These are phyloP conservation scores for Lochmaea crataegi DNA, from an alignment of 2,888 invertebrate species.

Conservation along the genomic window DNA sequence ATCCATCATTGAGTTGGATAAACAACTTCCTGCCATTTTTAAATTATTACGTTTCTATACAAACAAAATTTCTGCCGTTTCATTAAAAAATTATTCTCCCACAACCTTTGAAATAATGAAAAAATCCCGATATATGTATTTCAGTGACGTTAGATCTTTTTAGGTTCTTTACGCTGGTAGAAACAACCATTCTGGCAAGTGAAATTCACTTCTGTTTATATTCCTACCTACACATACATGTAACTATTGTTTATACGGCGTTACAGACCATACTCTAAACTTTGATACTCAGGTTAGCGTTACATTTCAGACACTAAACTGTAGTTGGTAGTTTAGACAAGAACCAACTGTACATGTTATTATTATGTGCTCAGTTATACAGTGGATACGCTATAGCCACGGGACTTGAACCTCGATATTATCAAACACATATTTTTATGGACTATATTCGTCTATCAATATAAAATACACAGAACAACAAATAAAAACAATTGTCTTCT, in stretches of 20 bases:
- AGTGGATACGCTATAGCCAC: too few species aligned
- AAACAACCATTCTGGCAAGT: background rate
- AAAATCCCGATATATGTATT: background rate
- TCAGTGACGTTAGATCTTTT: constrained; percentile 4
- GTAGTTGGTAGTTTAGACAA: background rate
- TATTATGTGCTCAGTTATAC: too few species aligned
- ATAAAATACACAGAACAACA: too few species aligned
- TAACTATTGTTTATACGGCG: background rate
- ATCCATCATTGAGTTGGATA: too few species aligned
- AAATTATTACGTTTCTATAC: too few species aligned
- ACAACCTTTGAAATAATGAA: background rate
- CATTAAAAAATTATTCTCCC: background rate
- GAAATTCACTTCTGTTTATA: constrained; percentile 7
- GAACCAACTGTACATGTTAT: background rate
- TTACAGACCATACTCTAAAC: background rate
- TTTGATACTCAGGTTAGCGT: background rate
- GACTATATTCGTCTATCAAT: too few species aligned
- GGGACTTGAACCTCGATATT: too few species aligned
- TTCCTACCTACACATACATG: background rate
- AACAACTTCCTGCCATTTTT: too few species aligned
- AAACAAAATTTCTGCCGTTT: background rate
- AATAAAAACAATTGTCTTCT: too few species aligned
- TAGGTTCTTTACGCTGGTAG: background rate
- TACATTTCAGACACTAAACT: too few species aligned
- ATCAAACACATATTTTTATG: too few species aligned